Evolutionary conservation across 2,113 vertebrate species (phyloP), one percentile per base, ranked within the genome.

Genomic region (Oostethus manadensis): DNA sequence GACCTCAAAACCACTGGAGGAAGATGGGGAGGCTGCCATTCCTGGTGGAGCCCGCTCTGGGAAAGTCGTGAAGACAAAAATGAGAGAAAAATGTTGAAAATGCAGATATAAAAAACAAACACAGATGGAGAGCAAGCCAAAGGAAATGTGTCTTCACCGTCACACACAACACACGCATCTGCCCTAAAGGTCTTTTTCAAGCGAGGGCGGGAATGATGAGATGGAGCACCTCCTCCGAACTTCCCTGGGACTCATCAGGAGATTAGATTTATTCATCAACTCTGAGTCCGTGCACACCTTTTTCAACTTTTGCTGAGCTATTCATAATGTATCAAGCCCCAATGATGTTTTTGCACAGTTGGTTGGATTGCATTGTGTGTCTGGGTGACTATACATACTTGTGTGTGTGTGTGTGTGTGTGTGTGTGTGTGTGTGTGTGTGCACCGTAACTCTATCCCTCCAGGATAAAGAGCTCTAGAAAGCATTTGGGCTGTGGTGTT

Each of bases 391-490:
- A 38, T 33, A 38, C 10, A 54, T 54, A 16, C 33, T 38, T 54
- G 10, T 38, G 10, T 33, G 6, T 14, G 20, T 54, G 35, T 17
- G 26, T 53, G 6, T 14, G 20, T 54, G 35, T 17, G 26, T 53
- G 29, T 20, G 51, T 40, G 11, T 3, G 3, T 11, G 33, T 40
- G 4, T 55, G 11, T 40, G 11, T 35, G 7, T 15, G 20, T 55
- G 4, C 6, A 42, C 38, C 14, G 53, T 55, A 55, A 55, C 18
- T 40, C 35, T 55, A 55, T 40, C 53, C 53, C 18, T 40, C n/a
- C 53, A 40, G 35, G 53, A 55, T 55, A 55, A 55, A 55, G 53
- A 55, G 53, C 53, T 55, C 53, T 40, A 40, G n/a, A 55, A 55
- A 55, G 38, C n/a, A 55, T 40, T 55, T 40, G 53, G 14, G 53